These are phyloP conservation scores for Lota lota DNA, from an alignment of 2,113 vertebrate species.

Conservation along the genomic window DNA sequence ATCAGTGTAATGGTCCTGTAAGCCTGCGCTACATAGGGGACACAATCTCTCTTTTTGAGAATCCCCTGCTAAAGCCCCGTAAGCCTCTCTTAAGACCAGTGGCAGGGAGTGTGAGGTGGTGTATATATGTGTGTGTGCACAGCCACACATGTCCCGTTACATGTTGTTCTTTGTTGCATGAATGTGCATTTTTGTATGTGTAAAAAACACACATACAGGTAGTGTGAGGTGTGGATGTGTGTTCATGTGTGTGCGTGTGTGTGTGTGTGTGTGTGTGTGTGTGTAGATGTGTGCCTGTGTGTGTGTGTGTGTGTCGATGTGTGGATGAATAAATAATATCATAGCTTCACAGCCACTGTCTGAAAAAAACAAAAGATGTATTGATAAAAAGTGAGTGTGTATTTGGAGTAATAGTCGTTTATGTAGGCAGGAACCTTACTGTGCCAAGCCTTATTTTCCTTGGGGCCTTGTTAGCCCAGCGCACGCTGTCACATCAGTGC, in stretches of 20 bases:
- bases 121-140: background rate
- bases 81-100: constrained; percentile 64
- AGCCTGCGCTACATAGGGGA: constrained; percentile 60
- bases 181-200: background rate
- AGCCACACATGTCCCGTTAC: background rate
- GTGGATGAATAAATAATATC: too few relatives aligned
- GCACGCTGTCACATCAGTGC: constrained; percentile 59
- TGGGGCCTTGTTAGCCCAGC: constrained; percentile 54
- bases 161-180: background rate
- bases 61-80: constrained; percentile 49
- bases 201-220: too few relatives aligned
- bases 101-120: constrained; percentile 54
- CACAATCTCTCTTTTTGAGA: constrained; percentile 65
- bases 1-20: constrained; percentile 72
- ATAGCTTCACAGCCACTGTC: too few relatives aligned
- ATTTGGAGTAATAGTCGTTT: constrained; percentile 63
- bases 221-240: too few relatives aligned
- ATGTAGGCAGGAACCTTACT: constrained; percentile 44
- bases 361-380: constrained; percentile 22
- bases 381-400: constrained; percentile 38
- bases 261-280: too few relatives aligned
- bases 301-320: too few relatives aligned
- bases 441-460: constrained; percentile 43
- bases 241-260: too few relatives aligned
- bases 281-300: too few relatives aligned